phyloP scores from a whole-genome alignment of 2,888 invertebrate species.

The Polia nebulosa region DNA sequence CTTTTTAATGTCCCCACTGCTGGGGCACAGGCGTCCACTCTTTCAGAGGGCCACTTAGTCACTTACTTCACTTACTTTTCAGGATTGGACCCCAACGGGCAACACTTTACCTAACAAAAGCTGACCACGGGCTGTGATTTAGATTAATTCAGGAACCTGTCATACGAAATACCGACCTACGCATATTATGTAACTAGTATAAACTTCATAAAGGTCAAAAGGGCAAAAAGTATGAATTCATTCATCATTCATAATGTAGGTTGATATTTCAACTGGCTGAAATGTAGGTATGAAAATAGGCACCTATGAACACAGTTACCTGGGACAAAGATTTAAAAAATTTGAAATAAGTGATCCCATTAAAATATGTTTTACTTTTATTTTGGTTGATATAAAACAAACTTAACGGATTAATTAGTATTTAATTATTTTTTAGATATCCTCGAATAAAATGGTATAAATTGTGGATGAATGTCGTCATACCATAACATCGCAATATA shows the following conservation, averaged over 20 bases:
- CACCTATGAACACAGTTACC: background rate
- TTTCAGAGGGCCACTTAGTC: no score
- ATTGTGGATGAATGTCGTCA: background rate
- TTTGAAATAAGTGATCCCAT: no score
- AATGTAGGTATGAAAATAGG: background rate
- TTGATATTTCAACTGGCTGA: background rate
- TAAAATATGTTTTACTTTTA: no score
- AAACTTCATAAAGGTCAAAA: constrained; percentile 28
- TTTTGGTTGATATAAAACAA: background rate
- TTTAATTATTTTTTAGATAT: background rate
- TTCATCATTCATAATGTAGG: background rate
- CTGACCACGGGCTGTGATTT: constrained; percentile 3
- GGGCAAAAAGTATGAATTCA: background rate
- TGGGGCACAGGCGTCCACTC: no score
- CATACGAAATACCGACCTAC: background rate
- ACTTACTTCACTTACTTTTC: no score
- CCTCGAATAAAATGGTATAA: background rate
- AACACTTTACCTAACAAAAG: background rate
- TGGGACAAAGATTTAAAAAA: no score
- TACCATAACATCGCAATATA: constrained; percentile 1
- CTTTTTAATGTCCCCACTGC: no score
- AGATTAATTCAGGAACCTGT: background rate
- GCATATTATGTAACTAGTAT: constrained; percentile 1
- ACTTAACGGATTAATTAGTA: no score
- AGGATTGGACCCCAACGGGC: background rate